A percentile compares a stretch with the other conserved stretches of the same genome.
Evolutionary conservation across 53 echinoderm and acorn worm species (phyloP).

Genomic region (Holothuria scabra): DNA sequence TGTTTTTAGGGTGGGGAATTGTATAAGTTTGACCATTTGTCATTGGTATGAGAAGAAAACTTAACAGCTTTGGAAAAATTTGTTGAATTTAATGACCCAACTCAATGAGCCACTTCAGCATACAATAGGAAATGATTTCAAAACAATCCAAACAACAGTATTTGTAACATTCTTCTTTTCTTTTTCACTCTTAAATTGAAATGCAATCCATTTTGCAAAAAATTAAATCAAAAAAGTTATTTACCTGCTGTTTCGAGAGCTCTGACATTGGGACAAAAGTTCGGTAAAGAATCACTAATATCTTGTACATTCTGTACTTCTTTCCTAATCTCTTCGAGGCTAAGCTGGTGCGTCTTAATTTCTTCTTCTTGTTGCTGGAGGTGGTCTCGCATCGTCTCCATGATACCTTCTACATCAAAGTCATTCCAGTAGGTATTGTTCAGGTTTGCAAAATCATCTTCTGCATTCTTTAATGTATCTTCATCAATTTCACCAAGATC

Average conservation of each 20-base stretch:
- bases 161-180: no score
- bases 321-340: conserved; percentile 71
- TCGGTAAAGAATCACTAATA: conserved; percentile 68
- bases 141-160: no score
- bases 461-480: conserved; percentile 54
- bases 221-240: no score
- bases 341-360: conserved; percentile 68
- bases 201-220: no score
- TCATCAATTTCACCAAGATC: conserved; percentile 62
- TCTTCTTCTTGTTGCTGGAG: conserved; percentile 59
- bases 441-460: conserved; percentile 75
- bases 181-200: no score
- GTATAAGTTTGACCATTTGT: no score
- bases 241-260: neutral
- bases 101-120: no score
- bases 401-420: conserved; percentile 72
- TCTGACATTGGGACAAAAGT: conserved; percentile 61
- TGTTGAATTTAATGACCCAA: no score
- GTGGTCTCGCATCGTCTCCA: conserved; percentile 63
- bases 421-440: conserved; percentile 73
- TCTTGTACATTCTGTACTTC: conserved; percentile 71
- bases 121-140: no score
- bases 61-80: no score
- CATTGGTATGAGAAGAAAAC: no score
- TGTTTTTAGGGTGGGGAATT: no score